Base-by-base conservation (phyloP, 2,797 vertebrate species). In the Eurystomus glaucurus region DNA sequence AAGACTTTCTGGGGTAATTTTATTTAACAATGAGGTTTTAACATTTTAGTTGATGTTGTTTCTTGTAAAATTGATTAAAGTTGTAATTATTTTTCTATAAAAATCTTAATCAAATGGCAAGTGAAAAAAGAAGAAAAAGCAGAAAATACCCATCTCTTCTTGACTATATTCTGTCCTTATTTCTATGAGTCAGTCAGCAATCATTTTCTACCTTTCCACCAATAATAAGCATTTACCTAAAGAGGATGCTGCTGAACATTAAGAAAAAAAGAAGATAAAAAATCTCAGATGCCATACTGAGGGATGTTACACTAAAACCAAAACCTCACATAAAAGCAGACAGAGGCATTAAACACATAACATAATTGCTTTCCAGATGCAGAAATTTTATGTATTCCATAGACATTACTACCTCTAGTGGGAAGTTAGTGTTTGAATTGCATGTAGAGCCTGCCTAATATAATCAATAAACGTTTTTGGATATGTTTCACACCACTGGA, bases 401-500 rank as follows among this genome's bases (percentile, higher is more conserved):
- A 90, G 57, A 35, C 28, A 43, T 69, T 85, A 48, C 84, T 95
- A 86, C 81, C 88, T 92, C 88, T 91, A 76, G 95, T 55, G 86
- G 92, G 64, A 92, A 90, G 70, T 85, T 55, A 25, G 21, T 39
- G 57, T 76, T 88, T 60, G 75, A 84, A 14, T 57, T 62, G 26
- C 35, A 72, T 28, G 57, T 62, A 87, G 14, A 64, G 4, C 55
- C 25, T 89, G 55, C 5, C 28, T 55, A 17, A 62, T 70, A 45
- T 9, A 80, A 82, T 48, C 25, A 26, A 69, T 46, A 31, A 62
- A 50, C 12, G 9, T 82, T 58, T 25, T 16, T 84, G 29, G 7
- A 22, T 55, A 35, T 20, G 28, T 10, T 43, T 90, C 8, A 33
- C 45, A 70, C 8, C 16, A 31, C 21, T 43, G 55, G 11, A 65